Evolutionary conservation across 2,888 invertebrate genomes (phyloP), one percentile per base, ranked within the genome.

Genomic region (Lithosia quadra): DNA sequence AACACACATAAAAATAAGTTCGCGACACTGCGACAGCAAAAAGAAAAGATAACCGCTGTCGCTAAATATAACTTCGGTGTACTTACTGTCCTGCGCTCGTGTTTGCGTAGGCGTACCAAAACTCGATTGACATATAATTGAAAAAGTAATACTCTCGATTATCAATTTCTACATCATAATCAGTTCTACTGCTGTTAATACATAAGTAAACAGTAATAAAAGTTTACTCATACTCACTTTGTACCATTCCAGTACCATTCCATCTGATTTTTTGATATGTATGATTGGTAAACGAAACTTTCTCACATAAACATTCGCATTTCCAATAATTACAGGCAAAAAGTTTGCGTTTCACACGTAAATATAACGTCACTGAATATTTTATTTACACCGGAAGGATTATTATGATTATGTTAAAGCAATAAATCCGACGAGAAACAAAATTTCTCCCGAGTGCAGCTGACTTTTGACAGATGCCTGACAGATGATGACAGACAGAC

Each of bases 181-280:
- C 15, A 60, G 58, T 53, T 43, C 39, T 57, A 60, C 28, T 61
- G 65, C 39, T 59, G 64, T 69, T 69, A 72, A 56, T 72, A 68
- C 53, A 0, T 69, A 78, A 22, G 69, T 75, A 79, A 75, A 78
- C 69, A 77, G 57, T 69, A 69, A 49, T 64, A 69, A 64, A 56
- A 75, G 65, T 66, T 71, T 33, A 34, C 58, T n/a, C 33, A 7
- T 79, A 89, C 92, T 82, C 81, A 93, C 93, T 87, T 85, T 86
- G 86, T 87, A 85, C 77, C 78, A 88, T 81, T 80, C 83, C 77
- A 84, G 84, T 80, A 82, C 86, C 87, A 90, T 90, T 91, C 92
- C 92, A 92, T 91, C 85, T 91, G 88, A 84, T 80, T 76, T 84
- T 82, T 74, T 81, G 68, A 75, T 84, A 83, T 76, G 83, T 84